Evolutionary conservation across 1,140 invertebrate genomes (phyloP), one percentile per base, ranked within the genome.

Genomic region (Drosophila sproati): DNA sequence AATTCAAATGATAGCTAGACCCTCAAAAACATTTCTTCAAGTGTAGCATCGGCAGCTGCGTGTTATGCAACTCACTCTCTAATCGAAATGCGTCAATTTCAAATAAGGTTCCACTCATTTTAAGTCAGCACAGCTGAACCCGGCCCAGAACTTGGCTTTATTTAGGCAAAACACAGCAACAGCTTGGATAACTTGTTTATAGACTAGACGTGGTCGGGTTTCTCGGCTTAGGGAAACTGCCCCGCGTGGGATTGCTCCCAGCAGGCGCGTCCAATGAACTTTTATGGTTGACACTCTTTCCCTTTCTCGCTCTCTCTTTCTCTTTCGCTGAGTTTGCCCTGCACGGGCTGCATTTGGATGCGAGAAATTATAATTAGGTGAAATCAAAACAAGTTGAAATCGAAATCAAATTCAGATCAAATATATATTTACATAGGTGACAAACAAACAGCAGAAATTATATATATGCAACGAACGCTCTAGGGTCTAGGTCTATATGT

Each of bases 61-160:
- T 34, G 70, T 86, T 86, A 87, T 87, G 83, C 79, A 87, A 87
- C 75, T 68, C 66, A 87, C 75, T 68, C 66, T 77, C 79, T 75
- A 85, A 85, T 85, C 83, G 77, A 77, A 85, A 85, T 80, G 73
- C 61, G 73, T 72, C 74, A 54, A 71, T 67, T 57, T 82, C 72
- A 71, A 78, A 82, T 82, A 74, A 82, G 80, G 79, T 66, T 63
- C 61, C 8, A 20, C 20, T 39, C 37, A 37, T 60, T 62, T 59
- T n/a, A 37, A 41, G 39, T 12, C 12, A 28, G 32, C 37, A 20
- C 20, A 35, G 8, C 47, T 12, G 37, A 72, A 43, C 77, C 78
- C n/a, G 64, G 56, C 66, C 72, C 77, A 71, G 72, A 74, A 57
- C 71, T 80, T 80, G 77, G 71, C 77, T 79, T 55, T 71, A 80